Evolutionary conservation across 2,888 invertebrate genomes (phyloP).

Genomic region (Cerceris rybyensis): DNA sequence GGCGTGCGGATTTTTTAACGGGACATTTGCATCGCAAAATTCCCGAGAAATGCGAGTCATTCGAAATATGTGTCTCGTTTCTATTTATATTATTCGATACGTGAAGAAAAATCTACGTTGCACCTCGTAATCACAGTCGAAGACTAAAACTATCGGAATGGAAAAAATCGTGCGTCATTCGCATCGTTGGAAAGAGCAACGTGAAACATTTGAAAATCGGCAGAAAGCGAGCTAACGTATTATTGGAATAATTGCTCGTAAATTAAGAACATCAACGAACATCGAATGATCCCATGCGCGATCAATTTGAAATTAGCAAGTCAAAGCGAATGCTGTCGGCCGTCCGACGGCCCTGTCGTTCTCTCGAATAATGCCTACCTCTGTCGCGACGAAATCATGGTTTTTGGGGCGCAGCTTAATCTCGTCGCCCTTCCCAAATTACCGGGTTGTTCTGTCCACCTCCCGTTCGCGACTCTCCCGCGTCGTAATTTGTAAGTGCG

Average conservation of each 20-base stretch:
- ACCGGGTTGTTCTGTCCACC: conserved; percentile 61
- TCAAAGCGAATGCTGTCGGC: conserved; percentile 56
- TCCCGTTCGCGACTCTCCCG: conserved; percentile 52
- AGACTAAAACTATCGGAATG: too few species aligned
- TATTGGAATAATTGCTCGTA: conserved; percentile 34
- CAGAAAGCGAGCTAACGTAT: neutral
- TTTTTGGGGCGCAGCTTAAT: conserved; percentile 73
- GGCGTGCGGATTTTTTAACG: too few species aligned
- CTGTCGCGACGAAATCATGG: conserved; percentile 70
- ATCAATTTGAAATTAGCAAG: conserved; percentile 59
- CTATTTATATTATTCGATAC: too few species aligned
- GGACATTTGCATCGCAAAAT: too few species aligned
- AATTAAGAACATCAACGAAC: conserved; percentile 36
- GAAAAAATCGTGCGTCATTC: too few species aligned
- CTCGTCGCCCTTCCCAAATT: conserved; percentile 75
- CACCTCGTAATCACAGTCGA: too few species aligned
- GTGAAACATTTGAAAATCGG: neutral
- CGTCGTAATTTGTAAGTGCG: conserved; percentile 76
- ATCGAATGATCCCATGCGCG: conserved; percentile 24
- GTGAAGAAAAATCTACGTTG: too few species aligned
- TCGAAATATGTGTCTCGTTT: too few species aligned
- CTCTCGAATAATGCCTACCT: conserved; percentile 59
- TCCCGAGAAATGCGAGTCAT: too few species aligned
- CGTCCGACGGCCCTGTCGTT: conserved; percentile 30
- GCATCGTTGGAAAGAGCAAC: neutral